Base-by-base conservation (phyloP, 2,113 vertebrate genomes). In the Formicarius rufipectus region DNA sequence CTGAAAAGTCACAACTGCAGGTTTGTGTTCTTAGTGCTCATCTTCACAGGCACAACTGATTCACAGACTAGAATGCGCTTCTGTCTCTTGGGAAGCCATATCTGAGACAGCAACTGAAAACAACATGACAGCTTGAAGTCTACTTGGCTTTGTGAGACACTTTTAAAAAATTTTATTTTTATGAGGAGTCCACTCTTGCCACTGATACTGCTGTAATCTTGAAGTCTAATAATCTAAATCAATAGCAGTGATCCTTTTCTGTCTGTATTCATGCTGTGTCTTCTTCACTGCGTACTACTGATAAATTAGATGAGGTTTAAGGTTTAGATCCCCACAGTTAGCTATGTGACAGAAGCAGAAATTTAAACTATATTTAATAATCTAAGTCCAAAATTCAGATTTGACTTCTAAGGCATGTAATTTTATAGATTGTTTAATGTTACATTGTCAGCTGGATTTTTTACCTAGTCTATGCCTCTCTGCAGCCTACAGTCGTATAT, bases 1-100 rank as follows among this genome's bases (percentile, higher is more conserved):
- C 44, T 44, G 66, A 82, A 89, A 94, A 89, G 14, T 17, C 40
- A 59, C 33, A 89, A 31, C 30, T 59, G 71, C 20, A 78, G 76
- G 7, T 44, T 56, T 85, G 22, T 50, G 28, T 62, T 66, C 74
- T 75, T 82, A 86, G 50, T 67, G 47, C 40, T 86, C 79, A 4
- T 35, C 81, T 84, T 94, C 74, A 96, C 40, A 92, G 40, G 33
- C 66, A 45, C n/a, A 55, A 47, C 53, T 89, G 55, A 96, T 89
- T 94, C 95, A 88, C 60, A 84, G 53, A 23, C 33, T 67, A 27
- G 74, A 93, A 88, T 79, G 67, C 93, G 67, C 6, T 73, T 40
- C 39, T 88, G 9, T 91, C 85, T 96, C 90, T 87, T 85, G 69
- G 76, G 91, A 93, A 90, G 69, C 23, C 45, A 45, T 90, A 80